These are phyloP conservation scores for Phortica magna DNA, from an alignment of 2,888 invertebrate genomes.

Conservation along the genomic window DNA sequence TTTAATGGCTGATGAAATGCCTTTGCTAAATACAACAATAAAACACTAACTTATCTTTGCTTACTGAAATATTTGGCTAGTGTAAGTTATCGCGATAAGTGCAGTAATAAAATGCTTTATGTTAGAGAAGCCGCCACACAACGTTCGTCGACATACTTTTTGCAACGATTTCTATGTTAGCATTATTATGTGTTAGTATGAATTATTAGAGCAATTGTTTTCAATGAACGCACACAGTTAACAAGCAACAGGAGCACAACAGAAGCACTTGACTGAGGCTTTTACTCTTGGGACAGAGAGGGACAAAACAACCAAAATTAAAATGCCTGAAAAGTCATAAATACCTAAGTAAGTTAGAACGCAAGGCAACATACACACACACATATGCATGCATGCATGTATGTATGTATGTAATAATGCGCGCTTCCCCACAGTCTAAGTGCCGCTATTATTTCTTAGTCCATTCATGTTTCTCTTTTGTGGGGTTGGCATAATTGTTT, in stretches of 20 bases:
- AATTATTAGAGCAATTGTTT: constrained; percentile 53
- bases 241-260: neutral
- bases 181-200: constrained; percentile 28
- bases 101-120: too few species aligned
- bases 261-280: constrained; percentile 6
- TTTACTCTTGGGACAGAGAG: constrained; percentile 10
- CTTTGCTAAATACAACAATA: too few species aligned
- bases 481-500: constrained; percentile 29
- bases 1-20: too few species aligned
- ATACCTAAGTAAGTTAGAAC: neutral
- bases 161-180: too few species aligned
- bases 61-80: too few species aligned
- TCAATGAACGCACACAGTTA: constrained; percentile 18
- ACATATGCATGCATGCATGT: neutral
- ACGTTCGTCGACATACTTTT: too few species aligned
- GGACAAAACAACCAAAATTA: constrained; percentile 11
- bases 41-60: too few species aligned
- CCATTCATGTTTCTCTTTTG: neutral
- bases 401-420: neutral
- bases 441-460: neutral
- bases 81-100: too few species aligned
- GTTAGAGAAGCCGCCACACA: too few species aligned
- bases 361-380: neutral
- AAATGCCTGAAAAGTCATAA: constrained; percentile 16
- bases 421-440: too few species aligned